Evolutionary conservation across 2,888 invertebrate genomes (phyloP), one percentile per base, ranked within the genome.

Genomic region (Clivina fossor): DNA sequence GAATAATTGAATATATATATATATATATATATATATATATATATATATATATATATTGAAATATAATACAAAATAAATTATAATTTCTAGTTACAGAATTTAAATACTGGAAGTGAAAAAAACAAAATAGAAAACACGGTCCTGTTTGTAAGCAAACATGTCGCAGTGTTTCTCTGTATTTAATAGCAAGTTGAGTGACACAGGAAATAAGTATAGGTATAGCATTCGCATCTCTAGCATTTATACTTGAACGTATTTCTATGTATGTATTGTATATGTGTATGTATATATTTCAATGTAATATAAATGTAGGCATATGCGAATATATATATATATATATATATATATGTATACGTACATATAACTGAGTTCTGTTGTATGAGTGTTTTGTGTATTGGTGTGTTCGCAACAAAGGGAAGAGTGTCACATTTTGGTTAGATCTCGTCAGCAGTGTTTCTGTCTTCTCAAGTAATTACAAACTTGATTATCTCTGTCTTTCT

Each of bases 381-480:
- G n/a, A n/a, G n/a, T n/a, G n/a, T n/a, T n/a, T n/a, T n/a, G n/a
- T n/a, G n/a, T n/a, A n/a, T n/a, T n/a, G n/a, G n/a, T n/a, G n/a
- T n/a, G n/a, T n/a, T n/a, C n/a, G n/a, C n/a, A 16, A 44, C 53
- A 53, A 53, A 44, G 24, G 35, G 51, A 53, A 33, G 32, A 50
- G 24, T 44, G 53, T 53, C 53, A 53, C 41, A 51, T 51, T 53
- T 53, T 44, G 53, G 53, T 53, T 53, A 43, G 53, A 28, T 44
- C 37, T 37, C 44, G 35, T 44, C 43, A 53, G 37, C 18, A 30
- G 24, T 26, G 30, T 44, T 28, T 37, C 35, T 35, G 35, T 44
- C 43, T 53, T 44, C 43, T 35, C 53, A 53, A 53, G 53, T 53
- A 53, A 53, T 53, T 53, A 53, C 24, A 53, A 53, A 53, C 53